Conservation (phyloP, 2,888 invertebrate genomes). For the Xestobium rufovillosum region DNA sequence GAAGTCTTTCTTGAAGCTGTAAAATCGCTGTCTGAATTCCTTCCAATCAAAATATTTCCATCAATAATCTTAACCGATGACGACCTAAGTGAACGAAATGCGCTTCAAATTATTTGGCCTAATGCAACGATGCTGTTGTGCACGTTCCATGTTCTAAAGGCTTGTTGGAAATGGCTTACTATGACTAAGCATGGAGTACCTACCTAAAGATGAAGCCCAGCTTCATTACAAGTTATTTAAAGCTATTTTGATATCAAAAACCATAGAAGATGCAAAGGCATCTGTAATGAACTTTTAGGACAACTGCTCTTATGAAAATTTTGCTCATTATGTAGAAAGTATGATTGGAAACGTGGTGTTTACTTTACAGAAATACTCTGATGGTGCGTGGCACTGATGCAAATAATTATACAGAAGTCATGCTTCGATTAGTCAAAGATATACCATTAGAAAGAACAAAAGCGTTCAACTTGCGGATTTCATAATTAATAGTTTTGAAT, state of each 20-base stretch:
- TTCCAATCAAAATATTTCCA: conserved; percentile 14
- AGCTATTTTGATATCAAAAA: conserved; percentile 12
- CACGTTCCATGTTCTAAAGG: conserved; percentile 11
- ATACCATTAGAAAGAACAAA: conserved; percentile 15
- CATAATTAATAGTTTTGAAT: conserved; percentile 11
- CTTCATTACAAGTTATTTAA: conserved; percentile 9
- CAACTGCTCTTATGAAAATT: no score
- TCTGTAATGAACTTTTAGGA: no score
- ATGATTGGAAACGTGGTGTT: no score
- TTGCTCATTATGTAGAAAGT: conserved; percentile 10
- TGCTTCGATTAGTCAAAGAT: conserved; percentile 16
- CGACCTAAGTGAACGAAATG: conserved; percentile 13
- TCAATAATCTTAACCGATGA: conserved; percentile 15
- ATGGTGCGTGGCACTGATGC: conserved; percentile 15
- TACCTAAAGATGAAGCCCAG: conserved; percentile 9
- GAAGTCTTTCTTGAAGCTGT: conserved; percentile 12
- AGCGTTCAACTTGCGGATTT: conserved; percentile 10
- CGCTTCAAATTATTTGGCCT: conserved; percentile 13
- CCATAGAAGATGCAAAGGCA: conserved; percentile 5
- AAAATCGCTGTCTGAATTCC: conserved; percentile 5
- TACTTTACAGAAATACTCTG: no score
- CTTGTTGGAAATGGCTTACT: conserved; percentile 7
- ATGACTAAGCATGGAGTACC: conserved; percentile 8
- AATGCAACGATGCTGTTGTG: conserved; percentile 10
- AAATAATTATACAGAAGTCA: conserved; percentile 19